Percentiles rank a stretch among this genome's conserved stretches.
These are phyloP conservation scores for Tetramorium simillimum DNA, from an alignment of 1,140 invertebrate genomes.

Conservation along the genomic window DNA sequence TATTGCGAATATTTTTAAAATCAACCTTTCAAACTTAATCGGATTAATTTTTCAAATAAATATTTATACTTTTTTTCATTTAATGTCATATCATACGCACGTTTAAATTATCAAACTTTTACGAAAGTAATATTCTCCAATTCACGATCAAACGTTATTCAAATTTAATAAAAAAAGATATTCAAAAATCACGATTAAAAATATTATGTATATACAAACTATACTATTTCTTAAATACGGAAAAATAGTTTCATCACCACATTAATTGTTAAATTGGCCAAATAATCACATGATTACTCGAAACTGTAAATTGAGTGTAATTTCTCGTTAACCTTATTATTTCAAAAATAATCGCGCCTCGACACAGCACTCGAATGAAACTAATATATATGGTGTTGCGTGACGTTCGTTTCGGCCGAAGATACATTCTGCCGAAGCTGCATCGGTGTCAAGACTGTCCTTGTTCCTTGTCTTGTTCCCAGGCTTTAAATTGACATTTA, in stretches of 20 bases:
- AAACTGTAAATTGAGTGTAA: slow-evolving; percentile 21
- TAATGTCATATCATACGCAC: neutral
- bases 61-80: neutral
- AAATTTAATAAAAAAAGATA: neutral
- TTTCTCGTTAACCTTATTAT: slow-evolving; percentile 17
- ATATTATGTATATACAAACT: neutral
- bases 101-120: neutral
- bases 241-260: neutral
- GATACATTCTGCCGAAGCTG: neutral
- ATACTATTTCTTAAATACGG: neutral
- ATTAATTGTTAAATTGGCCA: neutral
- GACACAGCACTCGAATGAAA: neutral
- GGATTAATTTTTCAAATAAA: slow-evolving; percentile 16
- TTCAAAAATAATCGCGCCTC: slow-evolving; percentile 11
- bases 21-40: slow-evolving; percentile 20
- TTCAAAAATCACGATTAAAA: neutral
- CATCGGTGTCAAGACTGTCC: neutral
- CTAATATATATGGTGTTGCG: neutral
- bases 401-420: neutral
- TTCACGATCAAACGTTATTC: neutral
- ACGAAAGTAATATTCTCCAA: neutral
- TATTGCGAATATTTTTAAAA: slow-evolving; percentile 33
- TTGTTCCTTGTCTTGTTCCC: slow-evolving; percentile 10
- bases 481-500: slow-evolving; percentile 57
- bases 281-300: neutral